Conservation (phyloP, 2,888 invertebrate genomes). For the Eupithecia abbreviata region DNA sequence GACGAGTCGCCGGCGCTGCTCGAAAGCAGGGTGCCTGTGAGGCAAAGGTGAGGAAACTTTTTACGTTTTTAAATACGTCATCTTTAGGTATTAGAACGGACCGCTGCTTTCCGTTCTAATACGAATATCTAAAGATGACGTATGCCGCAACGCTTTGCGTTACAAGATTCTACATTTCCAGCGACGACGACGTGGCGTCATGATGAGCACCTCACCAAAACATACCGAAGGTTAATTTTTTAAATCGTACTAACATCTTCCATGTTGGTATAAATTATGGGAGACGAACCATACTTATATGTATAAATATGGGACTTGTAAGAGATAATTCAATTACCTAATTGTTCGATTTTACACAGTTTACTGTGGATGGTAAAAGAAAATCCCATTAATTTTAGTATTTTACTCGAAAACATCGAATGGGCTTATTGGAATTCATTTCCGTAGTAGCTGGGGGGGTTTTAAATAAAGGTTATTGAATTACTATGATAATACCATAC, state of each 20-base stretch:
- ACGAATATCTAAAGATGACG: too few species aligned
- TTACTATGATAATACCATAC: background rate
- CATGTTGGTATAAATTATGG: background rate
- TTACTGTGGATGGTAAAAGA: background rate
- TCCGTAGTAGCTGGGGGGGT: background rate
- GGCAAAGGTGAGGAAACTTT: slow-evolving; percentile 63
- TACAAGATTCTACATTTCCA: background rate
- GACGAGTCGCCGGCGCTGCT: slow-evolving; percentile 54
- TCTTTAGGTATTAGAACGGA: background rate
- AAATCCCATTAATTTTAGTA: background rate
- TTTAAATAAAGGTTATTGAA: background rate
- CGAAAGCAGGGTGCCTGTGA: slow-evolving; percentile 57
- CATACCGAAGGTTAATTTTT: background rate
- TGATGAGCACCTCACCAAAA: background rate
- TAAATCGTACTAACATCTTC: too few species aligned
- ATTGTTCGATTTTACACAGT: background rate
- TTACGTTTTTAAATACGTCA: background rate
- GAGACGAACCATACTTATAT: too few species aligned
- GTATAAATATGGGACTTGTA: too few species aligned
- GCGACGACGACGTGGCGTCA: background rate
- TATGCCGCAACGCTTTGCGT: background rate
- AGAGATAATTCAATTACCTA: too few species aligned
- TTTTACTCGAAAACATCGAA: background rate
- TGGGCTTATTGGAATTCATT: background rate
- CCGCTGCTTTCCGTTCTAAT: too few species aligned